Percentiles rank a stretch among this genome's conserved stretches.
Conservation (phyloP, 2,797 vertebrate genomes). For the Etheostoma perlongum region DNA sequence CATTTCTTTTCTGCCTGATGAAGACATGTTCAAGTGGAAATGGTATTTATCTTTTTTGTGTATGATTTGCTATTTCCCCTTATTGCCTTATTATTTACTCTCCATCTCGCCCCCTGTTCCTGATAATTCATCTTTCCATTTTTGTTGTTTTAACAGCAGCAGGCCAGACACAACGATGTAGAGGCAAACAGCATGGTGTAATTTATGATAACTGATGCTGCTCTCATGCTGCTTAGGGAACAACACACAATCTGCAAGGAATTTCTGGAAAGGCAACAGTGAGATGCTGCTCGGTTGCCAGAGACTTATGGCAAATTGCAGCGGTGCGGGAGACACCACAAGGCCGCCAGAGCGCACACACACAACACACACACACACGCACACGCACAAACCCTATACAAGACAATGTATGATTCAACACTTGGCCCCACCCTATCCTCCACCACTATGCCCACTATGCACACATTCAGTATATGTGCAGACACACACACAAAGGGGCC, state of each 20-base stretch:
- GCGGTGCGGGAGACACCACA: constrained; percentile 58
- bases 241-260: constrained; percentile 58
- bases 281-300: constrained; percentile 44
- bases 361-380: constrained; percentile 2
- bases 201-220: constrained; percentile 71
- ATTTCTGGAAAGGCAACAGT: constrained; percentile 58
- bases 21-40: not conserved
- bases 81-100: not conserved
- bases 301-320: constrained; percentile 59
- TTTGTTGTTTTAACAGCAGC: constrained; percentile 45
- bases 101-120: not conserved
- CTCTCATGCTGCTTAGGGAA: constrained; percentile 69
- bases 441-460: constrained; percentile 49
- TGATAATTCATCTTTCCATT: constrained; percentile 21
- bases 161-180: constrained; percentile 62
- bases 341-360: constrained; percentile 30
- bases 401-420: constrained; percentile 70
- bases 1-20: not conserved
- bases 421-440: constrained; percentile 46
- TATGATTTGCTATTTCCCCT: not conserved
- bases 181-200: constrained; percentile 54
- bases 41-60: not conserved
- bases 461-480: constrained; percentile 24
- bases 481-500: constrained; percentile 58
- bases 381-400: constrained; percentile 28